Evolutionary conservation across 2,888 invertebrate genomes (phyloP).

Genomic region (Plebejus melissa): DNA sequence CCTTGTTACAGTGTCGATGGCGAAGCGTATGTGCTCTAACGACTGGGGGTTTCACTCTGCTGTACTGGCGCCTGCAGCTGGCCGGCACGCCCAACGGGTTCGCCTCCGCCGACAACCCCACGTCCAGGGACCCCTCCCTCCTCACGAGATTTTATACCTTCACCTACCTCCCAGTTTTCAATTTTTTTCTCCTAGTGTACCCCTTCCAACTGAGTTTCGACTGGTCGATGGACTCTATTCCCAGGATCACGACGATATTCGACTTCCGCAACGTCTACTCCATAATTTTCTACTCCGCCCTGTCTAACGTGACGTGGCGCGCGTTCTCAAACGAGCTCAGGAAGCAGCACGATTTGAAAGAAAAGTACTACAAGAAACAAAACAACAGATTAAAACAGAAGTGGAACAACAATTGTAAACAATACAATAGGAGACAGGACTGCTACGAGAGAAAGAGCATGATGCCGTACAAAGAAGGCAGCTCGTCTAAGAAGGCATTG

Average conservation of each 20-base stretch:
- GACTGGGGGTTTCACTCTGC: slow-evolving; percentile 82
- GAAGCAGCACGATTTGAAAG: slow-evolving; percentile 60
- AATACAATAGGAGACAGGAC: slow-evolving; percentile 62
- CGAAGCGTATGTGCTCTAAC: slow-evolving; percentile 84
- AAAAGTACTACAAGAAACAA: slow-evolving; percentile 65
- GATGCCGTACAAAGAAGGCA: slow-evolving; percentile 58
- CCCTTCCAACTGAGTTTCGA: slow-evolving; percentile 96
- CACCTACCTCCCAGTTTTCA: slow-evolving; percentile 93
- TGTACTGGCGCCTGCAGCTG: slow-evolving; percentile 87
- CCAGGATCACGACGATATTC: slow-evolving; percentile 86
- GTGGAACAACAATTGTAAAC: slow-evolving; percentile 67
- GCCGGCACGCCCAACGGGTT: slow-evolving; percentile 89
- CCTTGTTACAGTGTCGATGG: slow-evolving; percentile 83
- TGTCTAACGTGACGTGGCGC: slow-evolving; percentile 66
- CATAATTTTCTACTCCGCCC: slow-evolving; percentile 84
- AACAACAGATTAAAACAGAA: slow-evolving; percentile 65
- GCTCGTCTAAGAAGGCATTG: slow-evolving; percentile 60
- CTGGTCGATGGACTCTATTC: slow-evolving; percentile 99
- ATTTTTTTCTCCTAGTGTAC: slow-evolving; percentile 91
- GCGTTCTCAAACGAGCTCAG: slow-evolving; percentile 60
- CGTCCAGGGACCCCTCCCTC: slow-evolving; percentile 90
- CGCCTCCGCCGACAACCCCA: slow-evolving; percentile 97
- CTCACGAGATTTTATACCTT: slow-evolving; percentile 93
- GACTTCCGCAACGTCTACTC: slow-evolving; percentile 90
- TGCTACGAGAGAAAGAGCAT: slow-evolving; percentile 64